A percentile compares a stretch with the other conserved stretches of the same genome.
These are phyloP conservation scores for Fragum whitleyi DNA, from an alignment of 2,888 invertebrate genomes.

Conservation along the genomic window DNA sequence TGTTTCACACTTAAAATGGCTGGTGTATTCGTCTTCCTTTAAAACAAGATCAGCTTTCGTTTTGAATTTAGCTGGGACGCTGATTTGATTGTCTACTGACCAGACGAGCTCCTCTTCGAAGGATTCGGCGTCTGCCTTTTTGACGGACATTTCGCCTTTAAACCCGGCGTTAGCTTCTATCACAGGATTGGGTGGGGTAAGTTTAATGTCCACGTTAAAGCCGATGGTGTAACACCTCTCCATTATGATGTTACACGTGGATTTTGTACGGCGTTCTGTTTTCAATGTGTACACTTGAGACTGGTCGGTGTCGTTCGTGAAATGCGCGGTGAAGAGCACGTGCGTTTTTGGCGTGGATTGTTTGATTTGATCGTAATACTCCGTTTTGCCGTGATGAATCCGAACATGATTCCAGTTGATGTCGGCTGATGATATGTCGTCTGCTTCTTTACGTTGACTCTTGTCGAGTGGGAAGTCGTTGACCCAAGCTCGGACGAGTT, in stretches of 20 bases:
- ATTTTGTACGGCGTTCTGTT: conserved; percentile 84
- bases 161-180: conserved; percentile 85
- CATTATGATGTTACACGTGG: conserved; percentile 82
- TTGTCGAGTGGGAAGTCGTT: conserved; percentile 74
- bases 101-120: conserved; percentile 84
- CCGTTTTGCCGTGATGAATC: conserved; percentile 81
- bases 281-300: conserved; percentile 84
- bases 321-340: conserved; percentile 82
- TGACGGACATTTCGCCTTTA: conserved; percentile 81
- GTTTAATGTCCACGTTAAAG: conserved; percentile 78
- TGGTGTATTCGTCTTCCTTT: conserved; percentile 83
- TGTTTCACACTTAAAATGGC: conserved; percentile 82
- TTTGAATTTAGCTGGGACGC: conserved; percentile 82
- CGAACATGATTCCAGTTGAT: conserved; percentile 84
- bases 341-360: conserved; percentile 75
- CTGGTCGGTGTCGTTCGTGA: conserved; percentile 83
- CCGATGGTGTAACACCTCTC: conserved; percentile 79
- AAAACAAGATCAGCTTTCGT: conserved; percentile 84
- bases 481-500: conserved; percentile 74
- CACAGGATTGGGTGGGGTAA: conserved; percentile 84
- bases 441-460: conserved; percentile 72
- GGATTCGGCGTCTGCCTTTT: conserved; percentile 80
- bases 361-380: conserved; percentile 75
- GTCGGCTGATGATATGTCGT: conserved; percentile 80
- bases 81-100: conserved; percentile 84